phyloP scores from a whole-genome alignment of 2,888 invertebrate species.

The Drepana falcataria region DNA sequence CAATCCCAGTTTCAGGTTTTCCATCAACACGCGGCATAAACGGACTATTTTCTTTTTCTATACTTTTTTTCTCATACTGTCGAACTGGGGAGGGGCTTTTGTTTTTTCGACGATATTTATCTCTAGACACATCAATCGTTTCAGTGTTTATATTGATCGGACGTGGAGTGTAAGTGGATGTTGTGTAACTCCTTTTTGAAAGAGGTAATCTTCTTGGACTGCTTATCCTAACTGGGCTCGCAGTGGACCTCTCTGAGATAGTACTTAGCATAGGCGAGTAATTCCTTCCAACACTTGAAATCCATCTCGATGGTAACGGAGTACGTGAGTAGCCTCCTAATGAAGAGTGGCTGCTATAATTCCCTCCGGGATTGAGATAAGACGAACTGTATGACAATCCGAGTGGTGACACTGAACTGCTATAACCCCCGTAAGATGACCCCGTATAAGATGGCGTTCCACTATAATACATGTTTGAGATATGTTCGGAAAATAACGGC shows the following conservation, averaged over 20 bases:
- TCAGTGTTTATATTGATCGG: conserved; percentile 90
- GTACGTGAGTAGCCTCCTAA: conserved; percentile 78
- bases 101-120: conserved; percentile 73
- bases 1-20: conserved; percentile 63
- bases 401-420: conserved; percentile 59
- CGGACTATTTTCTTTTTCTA: conserved; percentile 54
- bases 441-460: conserved; percentile 70
- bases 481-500: conserved; percentile 84
- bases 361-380: conserved; percentile 69
- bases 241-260: conserved; percentile 75
- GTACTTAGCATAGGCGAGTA: conserved; percentile 87
- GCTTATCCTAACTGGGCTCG: conserved; percentile 58
- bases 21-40: conserved; percentile 69
- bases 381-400: conserved; percentile 70
- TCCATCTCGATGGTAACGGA: conserved; percentile 58
- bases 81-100: conserved; percentile 23
- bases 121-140: conserved; percentile 89
- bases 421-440: conserved; percentile 47
- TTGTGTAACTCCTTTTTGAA: conserved; percentile 67
- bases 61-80: conserved; percentile 33
- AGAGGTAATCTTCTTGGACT: conserved; percentile 69
- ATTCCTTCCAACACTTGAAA: conserved; percentile 58
- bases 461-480: conserved; percentile 79
- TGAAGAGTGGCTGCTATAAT: conserved; percentile 69
- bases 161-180: conserved; percentile 70